These are phyloP conservation scores for Hypena proboscidalis DNA, from an alignment of 2,888 invertebrate species.

Conservation along the genomic window DNA sequence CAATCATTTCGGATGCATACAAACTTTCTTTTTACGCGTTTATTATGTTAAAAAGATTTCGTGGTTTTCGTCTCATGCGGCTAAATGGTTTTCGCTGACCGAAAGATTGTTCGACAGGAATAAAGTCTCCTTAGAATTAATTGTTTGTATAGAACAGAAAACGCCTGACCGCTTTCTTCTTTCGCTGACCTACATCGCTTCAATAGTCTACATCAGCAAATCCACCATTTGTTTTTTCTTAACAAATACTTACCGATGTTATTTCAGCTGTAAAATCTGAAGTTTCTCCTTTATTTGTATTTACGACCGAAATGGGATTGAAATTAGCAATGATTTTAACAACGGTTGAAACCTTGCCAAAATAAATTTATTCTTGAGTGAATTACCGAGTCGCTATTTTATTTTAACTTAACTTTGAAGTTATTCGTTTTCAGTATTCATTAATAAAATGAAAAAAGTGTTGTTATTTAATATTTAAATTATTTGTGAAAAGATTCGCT, in stretches of 20 bases:
- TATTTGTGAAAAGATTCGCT: constrained; percentile 33
- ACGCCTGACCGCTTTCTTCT: constrained; percentile 28
- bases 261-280: background rate
- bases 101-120: constrained; percentile 19
- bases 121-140: constrained; percentile 28
- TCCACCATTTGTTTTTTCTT: constrained; percentile 24
- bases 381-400: background rate
- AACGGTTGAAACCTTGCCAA: too few relatives aligned
- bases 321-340: too few relatives aligned
- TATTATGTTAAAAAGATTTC: constrained; percentile 29
- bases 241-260: constrained; percentile 13
- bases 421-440: background rate
- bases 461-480: constrained; percentile 44
- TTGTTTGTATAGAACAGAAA: constrained; percentile 31
- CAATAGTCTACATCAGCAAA: constrained; percentile 21
- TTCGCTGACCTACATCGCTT: constrained; percentile 33
- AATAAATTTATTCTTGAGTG: background rate
- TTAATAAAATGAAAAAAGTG: constrained; percentile 8
- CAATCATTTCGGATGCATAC: constrained; percentile 30
- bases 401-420: too few relatives aligned
- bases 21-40: constrained; percentile 27
- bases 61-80: constrained; percentile 9
- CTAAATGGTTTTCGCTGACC: constrained; percentile 18
- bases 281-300: too few relatives aligned
- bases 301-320: too few relatives aligned